A percentile compares a stretch with the other conserved stretches of the same genome.
Evolutionary conservation across 2,888 invertebrate genomes (phyloP).

Genomic region (Crioceris asparagi): DNA sequence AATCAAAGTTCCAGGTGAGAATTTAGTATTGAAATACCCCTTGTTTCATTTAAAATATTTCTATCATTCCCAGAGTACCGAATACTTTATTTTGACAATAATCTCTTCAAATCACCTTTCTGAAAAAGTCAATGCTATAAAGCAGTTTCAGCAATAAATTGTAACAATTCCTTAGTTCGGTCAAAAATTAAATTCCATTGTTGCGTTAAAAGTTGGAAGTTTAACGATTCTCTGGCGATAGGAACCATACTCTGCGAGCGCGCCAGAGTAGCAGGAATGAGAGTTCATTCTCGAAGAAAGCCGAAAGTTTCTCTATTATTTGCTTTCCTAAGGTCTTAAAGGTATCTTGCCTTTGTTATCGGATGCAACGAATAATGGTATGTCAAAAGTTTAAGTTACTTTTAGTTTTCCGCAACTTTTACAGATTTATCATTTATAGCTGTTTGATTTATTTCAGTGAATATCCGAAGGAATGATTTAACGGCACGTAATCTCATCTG

Average conservation of each 20-base stretch:
- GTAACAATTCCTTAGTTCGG: too few species aligned
- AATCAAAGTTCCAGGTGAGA: too few species aligned
- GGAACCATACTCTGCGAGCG: conserved; percentile 14
- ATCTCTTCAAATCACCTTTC: too few species aligned
- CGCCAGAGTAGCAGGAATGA: too few species aligned
- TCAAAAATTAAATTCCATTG: conserved; percentile 17
- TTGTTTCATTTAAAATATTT: too few species aligned
- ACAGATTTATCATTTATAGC: conserved; percentile 20
- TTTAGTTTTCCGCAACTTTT: conserved; percentile 19
- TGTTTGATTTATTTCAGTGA: conserved; percentile 19
- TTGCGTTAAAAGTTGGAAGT: conserved; percentile 15
- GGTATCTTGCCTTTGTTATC: conserved; percentile 21
- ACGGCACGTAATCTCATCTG: too few species aligned
- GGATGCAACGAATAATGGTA: conserved; percentile 22
- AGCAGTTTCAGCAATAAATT: too few species aligned
- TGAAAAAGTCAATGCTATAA: too few species aligned
- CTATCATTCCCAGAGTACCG: too few species aligned
- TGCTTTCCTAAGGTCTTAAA: conserved; percentile 19
- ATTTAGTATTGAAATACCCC: too few species aligned
- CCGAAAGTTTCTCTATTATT: conserved; percentile 21
- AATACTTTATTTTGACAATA: too few species aligned
- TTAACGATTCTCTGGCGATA: conserved; percentile 19
- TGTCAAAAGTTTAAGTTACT: conserved; percentile 22
- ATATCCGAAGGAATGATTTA: too few species aligned
- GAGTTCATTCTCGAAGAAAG: conserved; percentile 18